A percentile compares a stretch with the other conserved stretches of the same genome.
Evolutionary conservation across 2,797 vertebrate species (phyloP).

Genomic region (Pantherophis vulpinus): DNA sequence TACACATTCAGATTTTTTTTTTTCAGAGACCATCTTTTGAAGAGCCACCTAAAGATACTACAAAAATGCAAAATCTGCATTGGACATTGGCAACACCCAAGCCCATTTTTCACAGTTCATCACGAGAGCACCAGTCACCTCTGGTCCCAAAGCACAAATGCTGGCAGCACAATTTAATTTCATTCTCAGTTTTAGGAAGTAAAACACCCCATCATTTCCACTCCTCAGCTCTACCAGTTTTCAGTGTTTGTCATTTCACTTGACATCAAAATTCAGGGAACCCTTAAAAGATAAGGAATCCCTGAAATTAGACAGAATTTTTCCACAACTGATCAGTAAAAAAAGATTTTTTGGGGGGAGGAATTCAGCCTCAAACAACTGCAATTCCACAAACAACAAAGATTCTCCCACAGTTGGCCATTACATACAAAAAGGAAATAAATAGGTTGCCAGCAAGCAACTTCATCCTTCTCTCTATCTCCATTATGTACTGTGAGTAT

Average conservation of each 20-base stretch:
- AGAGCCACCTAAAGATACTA: background rate
- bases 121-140: background rate
- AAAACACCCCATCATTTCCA: background rate
- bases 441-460: background rate
- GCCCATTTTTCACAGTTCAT: background rate
- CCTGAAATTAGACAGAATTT: background rate
- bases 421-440: background rate
- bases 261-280: background rate
- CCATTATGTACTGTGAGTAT: background rate
- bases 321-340: background rate
- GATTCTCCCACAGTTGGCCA: background rate
- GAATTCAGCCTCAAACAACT: background rate
- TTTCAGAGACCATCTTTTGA: background rate
- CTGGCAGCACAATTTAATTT: background rate
- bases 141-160: background rate
- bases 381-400: background rate
- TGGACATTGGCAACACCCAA: background rate
- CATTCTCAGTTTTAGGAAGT: background rate
- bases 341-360: background rate
- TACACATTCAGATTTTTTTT: background rate
- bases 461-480: background rate
- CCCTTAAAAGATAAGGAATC: background rate
- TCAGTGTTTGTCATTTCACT: background rate
- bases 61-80: background rate
- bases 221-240: background rate